Evolutionary conservation across 2,797 vertebrate genomes (phyloP).

Genomic region (Aulostomus chinensis): DNA sequence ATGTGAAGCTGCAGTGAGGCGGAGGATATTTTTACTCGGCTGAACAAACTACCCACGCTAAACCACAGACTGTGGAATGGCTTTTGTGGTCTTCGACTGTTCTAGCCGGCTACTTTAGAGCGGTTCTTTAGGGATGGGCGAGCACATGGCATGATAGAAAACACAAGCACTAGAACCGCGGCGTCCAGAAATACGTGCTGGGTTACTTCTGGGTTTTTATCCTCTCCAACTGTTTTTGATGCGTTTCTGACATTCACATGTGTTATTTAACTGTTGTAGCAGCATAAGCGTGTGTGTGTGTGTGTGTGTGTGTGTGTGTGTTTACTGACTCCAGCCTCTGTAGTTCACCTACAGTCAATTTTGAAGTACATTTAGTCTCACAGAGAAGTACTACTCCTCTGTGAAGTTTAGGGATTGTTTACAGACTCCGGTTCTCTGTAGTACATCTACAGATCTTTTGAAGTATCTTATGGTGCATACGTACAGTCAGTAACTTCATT

Average conservation of each 20-base stretch:
- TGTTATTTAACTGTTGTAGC: constrained; percentile 52
- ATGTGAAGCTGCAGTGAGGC: constrained; percentile 18
- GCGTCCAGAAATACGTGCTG: constrained; percentile 57
- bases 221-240: constrained; percentile 16
- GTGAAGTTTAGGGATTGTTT: constrained; percentile 50
- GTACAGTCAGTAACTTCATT: too few relatives aligned
- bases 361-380: constrained; percentile 57
- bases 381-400: constrained; percentile 4
- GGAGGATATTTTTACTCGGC: constrained; percentile 71
- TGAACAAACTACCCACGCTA: constrained; percentile 58
- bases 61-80: constrained; percentile 70
- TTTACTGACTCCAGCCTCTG: constrained; percentile 69
- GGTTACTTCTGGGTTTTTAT: constrained; percentile 10
- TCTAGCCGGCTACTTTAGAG: constrained; percentile 39
- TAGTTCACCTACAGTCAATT: constrained; percentile 71
- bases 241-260: constrained; percentile 21
- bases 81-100: constrained; percentile 31
- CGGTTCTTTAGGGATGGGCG: constrained; percentile 45
- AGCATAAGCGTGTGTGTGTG: constrained; percentile 5
- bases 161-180: constrained; percentile 62
- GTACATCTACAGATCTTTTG: constrained; percentile 65
- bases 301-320: constrained; percentile 4
- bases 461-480: constrained; percentile 59
- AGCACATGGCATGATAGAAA: constrained; percentile 42
- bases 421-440: constrained; percentile 76